phyloP scores from a whole-genome alignment of 2,888 invertebrate species.

The Timema podura region DNA sequence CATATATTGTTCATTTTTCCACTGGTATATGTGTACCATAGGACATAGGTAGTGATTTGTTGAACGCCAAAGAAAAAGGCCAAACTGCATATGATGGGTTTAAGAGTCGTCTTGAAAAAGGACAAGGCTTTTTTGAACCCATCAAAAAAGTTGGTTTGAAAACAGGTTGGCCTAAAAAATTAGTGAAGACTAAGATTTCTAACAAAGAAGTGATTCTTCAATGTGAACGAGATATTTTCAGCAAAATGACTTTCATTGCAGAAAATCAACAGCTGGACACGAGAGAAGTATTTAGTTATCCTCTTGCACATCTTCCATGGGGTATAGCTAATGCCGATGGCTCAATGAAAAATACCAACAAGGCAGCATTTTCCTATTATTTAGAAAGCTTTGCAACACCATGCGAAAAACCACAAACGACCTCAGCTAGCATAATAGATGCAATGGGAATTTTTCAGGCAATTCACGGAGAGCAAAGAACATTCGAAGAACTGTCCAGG shows the following conservation, averaged over 20 bases:
- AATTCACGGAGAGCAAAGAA: slow-evolving; percentile 1
- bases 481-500: neutral
- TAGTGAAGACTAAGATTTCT: no score
- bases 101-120: neutral
- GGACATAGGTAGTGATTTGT: neutral
- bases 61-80: neutral
- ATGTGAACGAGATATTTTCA: neutral
- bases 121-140: neutral
- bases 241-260: slow-evolving; percentile 13
- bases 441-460: neutral
- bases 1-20: neutral
- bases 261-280: neutral
- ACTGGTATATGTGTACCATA: neutral
- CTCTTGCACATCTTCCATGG: neutral
- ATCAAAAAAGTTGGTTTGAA: neutral
- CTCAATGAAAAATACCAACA: slow-evolving; percentile 4
- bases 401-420: neutral
- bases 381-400: neutral
- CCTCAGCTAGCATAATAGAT: slow-evolving; percentile 5
- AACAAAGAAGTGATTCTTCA: neutral
- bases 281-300: neutral
- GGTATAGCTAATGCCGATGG: neutral
- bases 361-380: neutral
- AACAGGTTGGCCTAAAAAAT: no score
- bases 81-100: neutral